Base-by-base conservation (phyloP, 2,113 vertebrate species). In the Ranitomeya imitator region DNA sequence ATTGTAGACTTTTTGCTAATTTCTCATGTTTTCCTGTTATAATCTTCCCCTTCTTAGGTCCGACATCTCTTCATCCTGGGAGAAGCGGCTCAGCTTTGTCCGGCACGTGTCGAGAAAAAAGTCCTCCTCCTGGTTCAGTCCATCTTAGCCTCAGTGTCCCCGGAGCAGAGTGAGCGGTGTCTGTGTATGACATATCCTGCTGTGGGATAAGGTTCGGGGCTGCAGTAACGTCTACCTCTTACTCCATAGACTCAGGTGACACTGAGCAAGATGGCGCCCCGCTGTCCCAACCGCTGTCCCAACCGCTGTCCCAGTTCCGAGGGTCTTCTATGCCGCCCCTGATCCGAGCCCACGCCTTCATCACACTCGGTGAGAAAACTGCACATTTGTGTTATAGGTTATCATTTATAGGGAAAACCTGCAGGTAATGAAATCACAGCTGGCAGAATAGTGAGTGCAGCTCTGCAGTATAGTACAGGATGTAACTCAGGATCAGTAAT, bases 61-160 rank as follows among this genome's bases (percentile, higher is more conserved):
- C 98, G 95, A 76, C 93, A 98, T 87, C 94, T 99, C 85, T 98
- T 97, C 91, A 96, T 96, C 31, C 90, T 99, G 91, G 98, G 98
- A 0, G 96, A 96, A 19, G 91, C 94, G 0, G 97, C 97, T 0
- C 96, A 99, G 67, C 93, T 97, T 76, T 98, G 97, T 91, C 97
- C 98, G 9, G 90, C 95, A 71, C 94, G 90, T 90, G 96, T 98
- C 60, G 92, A 93, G 69, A 96, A 97, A 65, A 92, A 91, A 81
- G 87, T 96, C 16, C 96, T 98, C 82, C 94, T 99, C n/a, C 87
- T 99, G 79, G 94, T 99, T 55, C 97, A 98, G 67, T 99, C 97
- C 74, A 94, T 99, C 52, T 92, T 99, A 89, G 97, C 96, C 15
- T 89, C 95, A 71, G 89, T 91, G 37, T 92, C 91, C 7, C 1